Conservation (phyloP, 2,113 vertebrate species). For the Oreochromis niloticus region DNA sequence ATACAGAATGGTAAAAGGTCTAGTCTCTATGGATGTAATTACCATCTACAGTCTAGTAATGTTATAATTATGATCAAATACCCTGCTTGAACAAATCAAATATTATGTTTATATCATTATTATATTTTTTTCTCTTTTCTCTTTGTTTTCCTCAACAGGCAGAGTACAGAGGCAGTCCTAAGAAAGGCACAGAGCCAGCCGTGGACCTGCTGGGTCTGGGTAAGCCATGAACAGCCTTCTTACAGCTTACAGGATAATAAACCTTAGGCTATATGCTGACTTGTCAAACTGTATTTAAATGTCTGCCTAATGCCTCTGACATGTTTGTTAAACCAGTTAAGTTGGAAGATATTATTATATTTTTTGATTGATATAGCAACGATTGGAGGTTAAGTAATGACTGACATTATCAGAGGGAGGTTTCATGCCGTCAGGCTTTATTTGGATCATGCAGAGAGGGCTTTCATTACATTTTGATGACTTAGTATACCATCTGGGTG, state of each 20-base stretch:
- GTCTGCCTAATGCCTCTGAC: not conserved
- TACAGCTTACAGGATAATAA: not conserved
- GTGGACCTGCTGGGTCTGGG: slow-evolving; percentile 93
- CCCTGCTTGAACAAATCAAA: not conserved
- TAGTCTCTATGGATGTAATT: not conserved
- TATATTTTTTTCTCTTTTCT: not conserved
- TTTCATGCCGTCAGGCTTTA: not conserved
- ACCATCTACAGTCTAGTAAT: not conserved
- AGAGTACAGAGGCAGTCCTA: slow-evolving; percentile 81
- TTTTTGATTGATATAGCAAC: not conserved
- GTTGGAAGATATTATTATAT: not conserved
- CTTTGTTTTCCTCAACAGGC: slow-evolving; percentile 59
- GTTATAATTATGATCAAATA: not conserved
- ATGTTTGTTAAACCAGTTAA: not conserved
- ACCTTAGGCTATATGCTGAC: not conserved
- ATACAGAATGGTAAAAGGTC: not conserved
- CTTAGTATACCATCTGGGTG: not conserved
- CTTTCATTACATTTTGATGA: not conserved
- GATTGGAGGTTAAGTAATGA: not conserved
- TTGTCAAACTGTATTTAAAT: not conserved
- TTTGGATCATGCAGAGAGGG: not conserved
- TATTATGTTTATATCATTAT: not conserved
- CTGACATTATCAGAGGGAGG: not conserved
- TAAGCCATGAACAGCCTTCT: slow-evolving; percentile 68
- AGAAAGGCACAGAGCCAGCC: slow-evolving; percentile 79